Conservation (phyloP, 1,140 invertebrate genomes). For the Calliphora vicina region DNA sequence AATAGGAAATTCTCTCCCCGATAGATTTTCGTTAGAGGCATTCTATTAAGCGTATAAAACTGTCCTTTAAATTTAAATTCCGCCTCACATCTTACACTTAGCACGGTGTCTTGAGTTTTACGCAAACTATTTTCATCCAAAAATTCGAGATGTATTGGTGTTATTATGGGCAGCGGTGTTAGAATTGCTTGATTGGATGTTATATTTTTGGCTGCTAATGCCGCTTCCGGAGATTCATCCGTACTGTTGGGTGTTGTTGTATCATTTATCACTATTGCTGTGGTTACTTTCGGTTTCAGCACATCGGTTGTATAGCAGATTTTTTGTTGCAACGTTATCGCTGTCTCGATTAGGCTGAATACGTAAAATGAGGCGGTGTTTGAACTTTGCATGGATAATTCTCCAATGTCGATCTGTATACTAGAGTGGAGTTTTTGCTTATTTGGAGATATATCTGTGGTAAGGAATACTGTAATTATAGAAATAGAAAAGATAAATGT, state of each 20-base stretch:
- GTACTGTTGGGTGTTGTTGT: constrained; percentile 46
- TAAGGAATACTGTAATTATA: constrained; percentile 55
- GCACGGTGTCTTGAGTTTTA: constrained; percentile 55
- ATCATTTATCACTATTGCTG: constrained; percentile 38
- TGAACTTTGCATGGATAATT: constrained; percentile 53
- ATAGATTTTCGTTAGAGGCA: constrained; percentile 52
- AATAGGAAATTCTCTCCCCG: constrained; percentile 60
- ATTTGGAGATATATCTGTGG: constrained; percentile 52
- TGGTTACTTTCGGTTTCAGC: constrained; percentile 40
- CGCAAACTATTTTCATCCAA: constrained; percentile 56
- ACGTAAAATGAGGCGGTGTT: constrained; percentile 56
- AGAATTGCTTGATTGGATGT: not conserved
- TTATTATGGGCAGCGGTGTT: constrained; percentile 38
- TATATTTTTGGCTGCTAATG: constrained; percentile 5
- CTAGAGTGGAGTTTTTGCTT: constrained; percentile 57
- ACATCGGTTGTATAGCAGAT: constrained; percentile 57
- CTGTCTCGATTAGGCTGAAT: constrained; percentile 54
- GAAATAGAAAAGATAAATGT: too few species aligned
- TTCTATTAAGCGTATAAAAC: constrained; percentile 57
- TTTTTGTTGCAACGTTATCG: constrained; percentile 56
- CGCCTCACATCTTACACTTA: constrained; percentile 49
- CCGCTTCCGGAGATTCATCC: constrained; percentile 55
- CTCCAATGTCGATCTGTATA: constrained; percentile 60
- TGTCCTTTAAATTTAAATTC: constrained; percentile 57
- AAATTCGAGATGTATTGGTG: constrained; percentile 57